Evolutionary conservation across 2,888 invertebrate genomes (phyloP).

Genomic region (Raillietiella orientalis): DNA sequence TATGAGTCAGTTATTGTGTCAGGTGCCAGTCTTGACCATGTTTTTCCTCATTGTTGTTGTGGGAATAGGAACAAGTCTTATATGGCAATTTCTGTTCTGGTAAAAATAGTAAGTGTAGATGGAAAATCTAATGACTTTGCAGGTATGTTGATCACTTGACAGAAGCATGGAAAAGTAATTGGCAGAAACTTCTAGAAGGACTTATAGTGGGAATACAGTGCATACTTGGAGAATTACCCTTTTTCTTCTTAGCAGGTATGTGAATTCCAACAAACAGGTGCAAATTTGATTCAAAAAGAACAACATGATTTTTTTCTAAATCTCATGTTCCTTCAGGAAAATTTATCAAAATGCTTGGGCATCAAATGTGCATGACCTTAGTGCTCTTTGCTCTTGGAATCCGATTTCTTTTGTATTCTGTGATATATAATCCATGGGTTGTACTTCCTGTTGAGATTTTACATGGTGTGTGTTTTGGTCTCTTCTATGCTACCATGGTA

Average conservation of each 20-base stretch:
- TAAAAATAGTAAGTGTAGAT: too few species aligned
- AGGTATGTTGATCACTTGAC: slow-evolving; percentile 45
- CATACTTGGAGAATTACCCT: slow-evolving; percentile 52
- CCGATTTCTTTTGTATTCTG: slow-evolving; percentile 46
- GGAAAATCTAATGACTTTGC: too few species aligned
- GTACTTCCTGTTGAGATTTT: slow-evolving; percentile 49
- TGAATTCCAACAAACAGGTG: slow-evolving; percentile 8
- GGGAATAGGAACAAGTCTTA: slow-evolving; percentile 46
- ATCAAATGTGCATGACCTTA: slow-evolving; percentile 45
- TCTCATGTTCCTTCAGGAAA: slow-evolving; percentile 3
- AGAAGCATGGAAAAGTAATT: slow-evolving; percentile 20
- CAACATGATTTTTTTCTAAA: too few species aligned
- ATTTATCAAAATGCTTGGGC: slow-evolving; percentile 29
- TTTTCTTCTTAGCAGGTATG: slow-evolving; percentile 35
- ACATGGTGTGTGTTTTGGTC: slow-evolving; percentile 60
- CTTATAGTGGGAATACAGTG: slow-evolving; percentile 40
- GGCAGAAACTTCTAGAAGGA: slow-evolving; percentile 39
- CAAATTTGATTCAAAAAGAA: too few species aligned
- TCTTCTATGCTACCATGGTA: slow-evolving; percentile 60
- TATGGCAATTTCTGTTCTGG: slow-evolving; percentile 71
- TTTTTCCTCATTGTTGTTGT: slow-evolving; percentile 24
- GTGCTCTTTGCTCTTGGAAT: slow-evolving; percentile 44
- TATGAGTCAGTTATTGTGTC: too few species aligned
- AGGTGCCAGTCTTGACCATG: too few species aligned
- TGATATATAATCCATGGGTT: slow-evolving; percentile 45